These are phyloP conservation scores for Phrynocephalus vlangalii DNA, from an alignment of 2,797 vertebrate species.

Conservation along the genomic window DNA sequence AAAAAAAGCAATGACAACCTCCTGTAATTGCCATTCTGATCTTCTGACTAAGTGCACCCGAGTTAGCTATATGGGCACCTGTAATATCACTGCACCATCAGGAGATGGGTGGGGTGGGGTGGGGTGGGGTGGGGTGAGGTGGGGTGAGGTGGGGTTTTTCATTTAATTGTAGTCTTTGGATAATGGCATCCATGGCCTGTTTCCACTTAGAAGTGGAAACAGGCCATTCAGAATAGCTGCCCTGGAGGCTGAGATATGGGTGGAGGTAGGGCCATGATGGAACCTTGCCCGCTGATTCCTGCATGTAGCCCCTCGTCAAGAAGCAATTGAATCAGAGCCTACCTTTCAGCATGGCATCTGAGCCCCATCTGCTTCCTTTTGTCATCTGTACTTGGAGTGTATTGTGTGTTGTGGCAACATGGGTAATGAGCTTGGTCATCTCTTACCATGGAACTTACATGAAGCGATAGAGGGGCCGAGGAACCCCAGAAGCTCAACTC, in stretches of 20 bases:
- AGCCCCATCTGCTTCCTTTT: constrained; percentile 45
- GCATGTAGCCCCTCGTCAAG: constrained; percentile 22
- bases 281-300: constrained; percentile 39
- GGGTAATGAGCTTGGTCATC: constrained; percentile 28
- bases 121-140: too few relatives aligned
- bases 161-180: constrained; percentile 49
- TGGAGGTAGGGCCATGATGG: not conserved
- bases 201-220: constrained; percentile 40
- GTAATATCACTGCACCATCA: constrained; percentile 45
- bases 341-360: constrained; percentile 46
- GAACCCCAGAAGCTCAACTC: constrained; percentile 25
- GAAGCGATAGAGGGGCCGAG: constrained; percentile 27
- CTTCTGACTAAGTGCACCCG: constrained; percentile 59
- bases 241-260: not conserved
- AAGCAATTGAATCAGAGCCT: constrained; percentile 31
- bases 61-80: constrained; percentile 52
- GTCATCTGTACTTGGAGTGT: constrained; percentile 30
- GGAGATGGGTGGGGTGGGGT: constrained; percentile 17
- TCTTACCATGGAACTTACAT: constrained; percentile 18
- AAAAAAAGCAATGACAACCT: constrained; percentile 55
- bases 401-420: not conserved
- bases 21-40: constrained; percentile 55
- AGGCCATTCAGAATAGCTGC: not conserved
- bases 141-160: not conserved
- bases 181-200: constrained; percentile 34